Evolutionary conservation across 2,888 invertebrate species (phyloP).

Genomic region (Unio delphinus): DNA sequence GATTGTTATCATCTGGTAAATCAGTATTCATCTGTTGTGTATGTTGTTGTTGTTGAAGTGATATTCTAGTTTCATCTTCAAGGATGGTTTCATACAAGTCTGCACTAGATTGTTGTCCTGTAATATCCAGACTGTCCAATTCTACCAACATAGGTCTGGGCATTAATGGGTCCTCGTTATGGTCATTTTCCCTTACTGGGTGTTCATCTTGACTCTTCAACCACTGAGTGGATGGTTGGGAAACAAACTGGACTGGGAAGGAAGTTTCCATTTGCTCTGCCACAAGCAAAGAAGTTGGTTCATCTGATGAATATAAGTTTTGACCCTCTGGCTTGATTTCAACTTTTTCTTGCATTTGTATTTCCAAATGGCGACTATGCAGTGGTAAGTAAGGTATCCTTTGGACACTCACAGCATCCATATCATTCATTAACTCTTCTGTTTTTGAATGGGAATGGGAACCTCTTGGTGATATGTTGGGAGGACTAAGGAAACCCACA

Average conservation of each 20-base stretch:
- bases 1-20: too few relatives aligned
- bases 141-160: too few relatives aligned
- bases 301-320: conserved; percentile 13
- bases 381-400: conserved; percentile 8
- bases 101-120: too few relatives aligned
- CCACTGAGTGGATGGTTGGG: background rate
- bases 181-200: too few relatives aligned
- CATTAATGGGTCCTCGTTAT: too few relatives aligned
- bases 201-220: too few relatives aligned
- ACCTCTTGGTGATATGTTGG: conserved; percentile 20
- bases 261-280: conserved; percentile 6
- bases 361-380: conserved; percentile 7
- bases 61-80: too few relatives aligned
- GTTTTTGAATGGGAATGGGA: conserved; percentile 10
- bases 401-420: background rate
- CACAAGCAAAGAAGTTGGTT: conserved; percentile 5
- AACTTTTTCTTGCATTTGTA: conserved; percentile 7
- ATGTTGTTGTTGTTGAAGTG: too few relatives aligned
- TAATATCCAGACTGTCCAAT: too few relatives aligned
- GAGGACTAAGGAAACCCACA: conserved; percentile 11
- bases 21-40: too few relatives aligned
- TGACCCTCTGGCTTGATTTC: conserved; percentile 14
- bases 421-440: background rate
- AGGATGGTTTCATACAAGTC: too few relatives aligned
- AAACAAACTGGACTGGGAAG: conserved; percentile 8